Percentiles rank a stretch among this genome's conserved stretches.
phyloP scores from a whole-genome alignment of 2,797 vertebrate genomes.

The Orientallactaga sibirica region DNA sequence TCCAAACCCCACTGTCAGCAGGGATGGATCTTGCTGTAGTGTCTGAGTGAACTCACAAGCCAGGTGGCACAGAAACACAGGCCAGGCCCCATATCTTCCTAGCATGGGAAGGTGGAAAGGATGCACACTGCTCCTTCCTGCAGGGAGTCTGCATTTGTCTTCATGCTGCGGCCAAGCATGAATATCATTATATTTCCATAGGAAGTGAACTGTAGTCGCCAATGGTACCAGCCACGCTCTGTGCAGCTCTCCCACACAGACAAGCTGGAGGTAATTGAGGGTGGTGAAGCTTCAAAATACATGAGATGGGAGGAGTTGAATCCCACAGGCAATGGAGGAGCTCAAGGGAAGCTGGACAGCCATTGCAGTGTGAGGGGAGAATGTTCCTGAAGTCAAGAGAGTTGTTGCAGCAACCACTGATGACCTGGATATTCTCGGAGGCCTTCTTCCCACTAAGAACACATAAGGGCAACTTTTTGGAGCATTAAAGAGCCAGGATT shows the following conservation, averaged over 20 bases:
- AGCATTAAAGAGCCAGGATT: not conserved
- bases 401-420: not conserved
- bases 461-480: not conserved
- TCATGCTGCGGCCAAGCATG: not conserved
- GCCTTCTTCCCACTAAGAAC: not conserved
- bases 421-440: not conserved
- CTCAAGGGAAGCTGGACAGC: not conserved
- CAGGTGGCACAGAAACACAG: not conserved
- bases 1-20: not conserved
- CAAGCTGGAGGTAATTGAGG: not conserved
- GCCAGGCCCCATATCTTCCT: not conserved
- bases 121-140: not conserved
- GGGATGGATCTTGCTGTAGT: not conserved
- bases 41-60: not conserved
- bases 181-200: not conserved
- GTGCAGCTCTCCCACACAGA: not conserved
- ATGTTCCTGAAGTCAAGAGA: not conserved
- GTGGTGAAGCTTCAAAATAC: not conserved
- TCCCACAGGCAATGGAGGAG: not conserved
- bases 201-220: conserved; percentile 15
- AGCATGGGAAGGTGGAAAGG: not conserved
- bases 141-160: not conserved
- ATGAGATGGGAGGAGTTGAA: not conserved
- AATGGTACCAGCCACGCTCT: not conserved
- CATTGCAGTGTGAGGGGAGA: not conserved